Evolutionary conservation across 2,113 vertebrate genomes (phyloP).

Genomic region (Hassar affinis): DNA sequence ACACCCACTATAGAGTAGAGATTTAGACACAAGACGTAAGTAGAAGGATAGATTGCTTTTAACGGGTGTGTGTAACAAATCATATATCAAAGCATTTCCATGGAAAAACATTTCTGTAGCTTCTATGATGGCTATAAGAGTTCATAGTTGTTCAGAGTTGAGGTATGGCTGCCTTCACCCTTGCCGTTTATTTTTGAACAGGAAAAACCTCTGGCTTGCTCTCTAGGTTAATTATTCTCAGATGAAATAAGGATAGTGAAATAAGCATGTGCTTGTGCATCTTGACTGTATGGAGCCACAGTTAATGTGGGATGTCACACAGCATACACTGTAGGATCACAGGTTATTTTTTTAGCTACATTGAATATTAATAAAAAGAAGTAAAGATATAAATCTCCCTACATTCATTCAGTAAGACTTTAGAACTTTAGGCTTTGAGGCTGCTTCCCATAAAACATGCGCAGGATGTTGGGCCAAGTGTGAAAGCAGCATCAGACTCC

Average conservation of each 20-base stretch:
- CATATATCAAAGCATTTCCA: not conserved
- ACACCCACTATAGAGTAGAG: slow-evolving; percentile 26
- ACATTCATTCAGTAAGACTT: not conserved
- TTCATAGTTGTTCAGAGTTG: not conserved
- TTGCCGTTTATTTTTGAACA: no score
- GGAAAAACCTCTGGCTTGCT: no score
- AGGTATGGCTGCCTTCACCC: not conserved
- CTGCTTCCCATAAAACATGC: no score
- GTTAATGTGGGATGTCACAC: not conserved
- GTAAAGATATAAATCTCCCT: not conserved
- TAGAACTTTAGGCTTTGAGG: no score
- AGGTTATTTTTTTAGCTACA: not conserved
- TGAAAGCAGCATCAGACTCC: not conserved
- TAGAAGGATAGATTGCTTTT: slow-evolving; percentile 26
- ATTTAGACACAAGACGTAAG: not conserved
- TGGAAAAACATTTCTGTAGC: not conserved
- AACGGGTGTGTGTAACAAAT: not conserved
- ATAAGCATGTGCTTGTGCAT: no score
- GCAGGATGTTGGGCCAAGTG: not conserved
- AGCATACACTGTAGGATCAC: not conserved
- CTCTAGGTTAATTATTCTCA: no score
- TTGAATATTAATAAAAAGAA: not conserved
- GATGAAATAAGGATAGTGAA: no score
- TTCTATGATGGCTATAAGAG: not conserved
- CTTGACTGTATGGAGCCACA: not conserved